Percentiles rank a stretch among this genome's conserved stretches.
phyloP scores from a whole-genome alignment of 2,113 vertebrate genomes.

The Centrocercus urophasianus region DNA sequence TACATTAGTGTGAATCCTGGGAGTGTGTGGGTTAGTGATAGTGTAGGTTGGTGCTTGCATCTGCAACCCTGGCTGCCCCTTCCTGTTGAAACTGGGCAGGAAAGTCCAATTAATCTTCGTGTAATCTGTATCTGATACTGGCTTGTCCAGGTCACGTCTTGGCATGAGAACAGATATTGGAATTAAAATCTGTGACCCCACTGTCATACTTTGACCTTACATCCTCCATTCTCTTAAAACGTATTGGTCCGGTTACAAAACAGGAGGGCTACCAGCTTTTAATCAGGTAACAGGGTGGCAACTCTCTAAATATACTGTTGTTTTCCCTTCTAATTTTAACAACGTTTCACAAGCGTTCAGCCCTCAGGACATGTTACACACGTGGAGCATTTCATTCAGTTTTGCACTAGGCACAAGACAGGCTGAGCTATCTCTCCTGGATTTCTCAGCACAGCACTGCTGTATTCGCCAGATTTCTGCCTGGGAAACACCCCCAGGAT shows the following conservation, averaged over 20 bases:
- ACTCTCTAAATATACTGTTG: background rate
- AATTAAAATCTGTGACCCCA: background rate
- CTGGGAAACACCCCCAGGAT: background rate
- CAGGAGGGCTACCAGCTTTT: background rate
- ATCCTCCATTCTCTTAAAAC: background rate
- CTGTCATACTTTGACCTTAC: background rate
- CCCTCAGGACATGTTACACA: background rate
- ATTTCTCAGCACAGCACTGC: background rate
- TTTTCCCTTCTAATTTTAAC: background rate
- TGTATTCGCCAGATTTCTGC: background rate
- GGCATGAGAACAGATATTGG: background rate
- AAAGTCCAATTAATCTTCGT: background rate
- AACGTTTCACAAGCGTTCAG: background rate
- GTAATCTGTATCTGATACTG: background rate
- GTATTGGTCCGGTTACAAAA: background rate
- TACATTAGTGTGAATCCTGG: background rate
- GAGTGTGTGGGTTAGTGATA: background rate
- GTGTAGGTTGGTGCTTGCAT: background rate
- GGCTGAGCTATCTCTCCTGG: background rate
- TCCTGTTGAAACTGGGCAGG: background rate
- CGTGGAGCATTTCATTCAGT: background rate
- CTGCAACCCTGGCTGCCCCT: background rate
- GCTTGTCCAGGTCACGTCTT: background rate
- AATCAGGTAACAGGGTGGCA: background rate
- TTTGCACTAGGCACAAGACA: background rate